Percentiles rank a stretch among this genome's conserved stretches.
Evolutionary conservation across 2,113 vertebrate genomes (phyloP).

Genomic region (Bubalus kerabau): DNA sequence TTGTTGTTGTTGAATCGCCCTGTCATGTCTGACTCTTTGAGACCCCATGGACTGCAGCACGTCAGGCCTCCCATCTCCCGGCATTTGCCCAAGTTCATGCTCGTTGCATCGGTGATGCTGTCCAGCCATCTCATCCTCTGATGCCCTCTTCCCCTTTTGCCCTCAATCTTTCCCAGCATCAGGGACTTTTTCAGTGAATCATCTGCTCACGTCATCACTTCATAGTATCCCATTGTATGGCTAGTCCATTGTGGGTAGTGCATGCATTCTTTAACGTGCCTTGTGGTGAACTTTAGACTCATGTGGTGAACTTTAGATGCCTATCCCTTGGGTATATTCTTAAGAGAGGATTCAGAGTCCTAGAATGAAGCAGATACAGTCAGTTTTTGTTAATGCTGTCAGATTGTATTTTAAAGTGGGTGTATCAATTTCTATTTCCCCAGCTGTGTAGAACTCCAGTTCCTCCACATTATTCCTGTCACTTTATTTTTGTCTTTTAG

Average conservation of each 20-base stretch:
- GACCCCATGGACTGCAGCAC: background rate
- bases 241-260: background rate
- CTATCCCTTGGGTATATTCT: background rate
- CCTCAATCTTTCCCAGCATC: background rate
- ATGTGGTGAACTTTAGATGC: background rate
- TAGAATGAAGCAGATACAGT: background rate
- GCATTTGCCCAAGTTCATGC: background rate
- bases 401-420: background rate
- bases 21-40: background rate
- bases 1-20: background rate
- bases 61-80: accelerated
- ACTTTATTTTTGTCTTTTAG: background rate
- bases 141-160: background rate
- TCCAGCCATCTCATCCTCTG: background rate
- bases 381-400: background rate
- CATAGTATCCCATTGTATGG: background rate
- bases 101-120: background rate
- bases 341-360: background rate
- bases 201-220: background rate
- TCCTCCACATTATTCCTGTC: background rate
- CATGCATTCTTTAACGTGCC: background rate
- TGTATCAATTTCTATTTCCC: background rate
- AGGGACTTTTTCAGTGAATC: background rate
- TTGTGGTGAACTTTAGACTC: background rate
- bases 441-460: background rate